Conservation (phyloP, 2,797 vertebrate genomes). For the Spondyliosoma cantharus region DNA sequence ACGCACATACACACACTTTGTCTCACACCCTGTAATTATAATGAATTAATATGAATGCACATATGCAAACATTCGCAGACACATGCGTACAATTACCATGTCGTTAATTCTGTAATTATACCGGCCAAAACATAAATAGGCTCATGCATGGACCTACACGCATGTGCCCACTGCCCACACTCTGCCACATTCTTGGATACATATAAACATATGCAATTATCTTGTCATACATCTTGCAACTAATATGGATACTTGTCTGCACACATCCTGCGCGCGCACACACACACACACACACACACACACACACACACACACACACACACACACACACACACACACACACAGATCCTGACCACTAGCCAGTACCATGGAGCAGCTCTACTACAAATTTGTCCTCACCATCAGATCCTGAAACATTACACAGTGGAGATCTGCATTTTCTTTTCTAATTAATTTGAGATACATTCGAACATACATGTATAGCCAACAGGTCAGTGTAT, state of each 20-base stretch:
- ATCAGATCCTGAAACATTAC: not conserved
- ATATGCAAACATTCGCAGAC: conserved; percentile 47
- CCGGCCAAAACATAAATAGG: conserved; percentile 30
- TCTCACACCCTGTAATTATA: conserved; percentile 50
- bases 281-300: conserved; percentile 4
- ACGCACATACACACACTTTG: conserved; percentile 5
- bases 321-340: conserved; percentile 2
- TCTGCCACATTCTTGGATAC: not conserved
- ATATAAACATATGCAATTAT: conserved; percentile 55
- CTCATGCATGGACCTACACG: conserved; percentile 14
- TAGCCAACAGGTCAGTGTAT: not conserved
- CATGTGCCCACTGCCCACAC: conserved; percentile 3
- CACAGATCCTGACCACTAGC: conserved; percentile 21
- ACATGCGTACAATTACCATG: conserved; percentile 59
- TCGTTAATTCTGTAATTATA: conserved; percentile 65
- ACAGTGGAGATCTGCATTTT: not conserved
- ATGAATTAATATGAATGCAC: conserved; percentile 61
- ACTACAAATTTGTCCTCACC: not conserved
- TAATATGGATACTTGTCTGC: conserved; percentile 40
- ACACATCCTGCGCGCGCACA: not conserved
- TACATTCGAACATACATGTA: not conserved
- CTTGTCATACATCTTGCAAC: conserved; percentile 62
- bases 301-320: conserved; percentile 4
- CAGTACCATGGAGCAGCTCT: not conserved
- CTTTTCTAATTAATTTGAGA: not conserved